Percentiles rank a stretch among this genome's conserved stretches.
Conservation (phyloP, 2,113 vertebrate species). For the Haemorhous mexicanus region DNA sequence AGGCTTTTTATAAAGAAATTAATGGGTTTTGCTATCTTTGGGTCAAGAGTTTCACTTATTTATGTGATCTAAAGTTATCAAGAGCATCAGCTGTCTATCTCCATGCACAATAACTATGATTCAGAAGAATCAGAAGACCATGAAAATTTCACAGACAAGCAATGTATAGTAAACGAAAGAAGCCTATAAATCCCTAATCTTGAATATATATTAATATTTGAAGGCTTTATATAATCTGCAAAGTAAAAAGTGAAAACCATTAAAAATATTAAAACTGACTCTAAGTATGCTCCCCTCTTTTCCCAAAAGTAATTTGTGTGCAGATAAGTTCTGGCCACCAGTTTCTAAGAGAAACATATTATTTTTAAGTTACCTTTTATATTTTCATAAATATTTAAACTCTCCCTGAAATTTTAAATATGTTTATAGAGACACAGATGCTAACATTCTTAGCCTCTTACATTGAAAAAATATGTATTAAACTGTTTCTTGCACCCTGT, state of each 20-base stretch:
- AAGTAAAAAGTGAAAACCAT: conserved; percentile 60
- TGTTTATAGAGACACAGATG: not conserved
- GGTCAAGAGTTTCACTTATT: not conserved
- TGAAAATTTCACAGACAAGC: conserved; percentile 33
- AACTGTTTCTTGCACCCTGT: not conserved
- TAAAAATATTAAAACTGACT: conserved; percentile 69
- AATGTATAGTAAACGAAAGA: conserved; percentile 16
- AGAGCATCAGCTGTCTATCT: conserved; percentile 4
- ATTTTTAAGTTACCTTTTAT: conserved; percentile 51
- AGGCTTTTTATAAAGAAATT: not conserved
- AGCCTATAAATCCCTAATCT: conserved; percentile 47
- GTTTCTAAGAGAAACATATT: conserved; percentile 54
- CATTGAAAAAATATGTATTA: not conserved
- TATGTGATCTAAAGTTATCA: not conserved
- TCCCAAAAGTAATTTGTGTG: conserved; percentile 51
- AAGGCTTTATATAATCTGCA: conserved; percentile 49
- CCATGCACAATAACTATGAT: conserved; percentile 6
- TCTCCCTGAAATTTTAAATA: conserved; percentile 45
- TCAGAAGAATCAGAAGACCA: conserved; percentile 39
- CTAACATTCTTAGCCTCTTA: conserved; percentile 3
- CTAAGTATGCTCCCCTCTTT: conserved; percentile 18
- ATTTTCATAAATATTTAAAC: conserved; percentile 51
- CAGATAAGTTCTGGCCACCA: conserved; percentile 31
- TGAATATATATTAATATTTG: conserved; percentile 62
- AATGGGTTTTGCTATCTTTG: not conserved